These are phyloP conservation scores for Conus canariensis DNA, from an alignment of 2,888 invertebrate species.

Conservation along the genomic window DNA sequence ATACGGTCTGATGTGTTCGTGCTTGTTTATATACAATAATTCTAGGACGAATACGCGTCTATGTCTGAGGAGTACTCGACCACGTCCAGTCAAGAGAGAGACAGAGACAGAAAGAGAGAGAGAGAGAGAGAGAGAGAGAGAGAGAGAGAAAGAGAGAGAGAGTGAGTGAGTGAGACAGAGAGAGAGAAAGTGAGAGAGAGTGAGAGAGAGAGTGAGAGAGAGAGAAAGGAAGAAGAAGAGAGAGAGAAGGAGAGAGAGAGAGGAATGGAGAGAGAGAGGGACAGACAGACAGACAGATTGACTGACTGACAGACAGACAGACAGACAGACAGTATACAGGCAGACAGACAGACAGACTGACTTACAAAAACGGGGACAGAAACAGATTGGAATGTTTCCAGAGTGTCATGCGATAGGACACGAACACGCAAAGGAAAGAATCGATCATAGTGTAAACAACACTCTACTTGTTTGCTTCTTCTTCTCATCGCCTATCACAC, in stretches of 20 bases:
- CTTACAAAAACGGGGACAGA: not conserved
- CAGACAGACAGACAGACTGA: not conserved
- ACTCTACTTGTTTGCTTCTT: no score
- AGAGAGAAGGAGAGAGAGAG: not conserved
- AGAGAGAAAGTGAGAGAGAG: not conserved
- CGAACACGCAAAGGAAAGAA: no score
- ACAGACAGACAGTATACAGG: not conserved
- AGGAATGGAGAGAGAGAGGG: not conserved
- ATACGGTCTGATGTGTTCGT: no score
- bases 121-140: conserved; percentile 30
- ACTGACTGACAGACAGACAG: not conserved
- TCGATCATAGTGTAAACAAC: no score
- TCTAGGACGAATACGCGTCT: no score
- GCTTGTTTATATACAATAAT: no score
- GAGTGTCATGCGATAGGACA: no score
- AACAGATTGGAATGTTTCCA: not conserved
- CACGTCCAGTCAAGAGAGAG: not conserved
- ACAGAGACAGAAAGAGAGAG: not conserved
- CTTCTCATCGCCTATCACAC: no score
- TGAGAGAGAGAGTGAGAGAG: not conserved
- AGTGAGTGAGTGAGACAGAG: not conserved
- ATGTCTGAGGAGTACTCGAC: no score
- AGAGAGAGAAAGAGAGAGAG: conserved; percentile 30
- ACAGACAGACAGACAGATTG: not conserved
- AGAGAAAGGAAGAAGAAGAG: not conserved